Base-by-base conservation (phyloP, 2,888 invertebrate species). In the Coleophora flavipennella region DNA sequence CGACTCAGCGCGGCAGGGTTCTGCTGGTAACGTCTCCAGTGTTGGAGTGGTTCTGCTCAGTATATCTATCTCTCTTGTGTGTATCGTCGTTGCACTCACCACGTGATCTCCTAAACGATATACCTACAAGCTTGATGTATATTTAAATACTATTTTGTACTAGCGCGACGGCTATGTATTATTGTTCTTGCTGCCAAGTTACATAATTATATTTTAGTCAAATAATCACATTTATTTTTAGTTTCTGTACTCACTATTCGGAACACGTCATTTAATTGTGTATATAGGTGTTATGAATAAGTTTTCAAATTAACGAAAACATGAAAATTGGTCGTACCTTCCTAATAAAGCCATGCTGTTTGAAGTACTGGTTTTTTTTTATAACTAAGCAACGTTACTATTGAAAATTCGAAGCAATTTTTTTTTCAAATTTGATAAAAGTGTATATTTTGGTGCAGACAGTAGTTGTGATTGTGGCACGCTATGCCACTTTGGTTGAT, bases 171-270 rank as follows among this genome's bases (percentile, higher is more conserved):
- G 56, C 60, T 57, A 57, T 36, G 45, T 42, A 50, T n/a, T n/a
- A n/a, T 49, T 54, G 20, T 20, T 20, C 20, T 65, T 61, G 67
- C 70, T 68, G 68, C 70, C 70, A 67, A 62, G 52, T 53, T 51
- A 39, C 36, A 20, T 41, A 43, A 40, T 12, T 31, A 25, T 37
- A 41, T 20, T 40, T 35, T 41, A 41, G 39, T 59, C 55, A 63
- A 60, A 40, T 52, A 65, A 67, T 70, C 62, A 67, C 62, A 64
- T 57, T 58, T 61, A 62, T 50, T 56, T 55, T 57, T 62, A 57
- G 58, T 61, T 49, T 43, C 29, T 34, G 25, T 25, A 37, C 48
- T 44, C 52, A 42, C 48, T 44, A 49, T 45, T 51, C 48, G 49
- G 45, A 51, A 49, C 45, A 53, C 47, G 42, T 38, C 44, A 36